phyloP scores from a whole-genome alignment of 2,113 vertebrate genomes.

The Bostrychus sinensis region DNA sequence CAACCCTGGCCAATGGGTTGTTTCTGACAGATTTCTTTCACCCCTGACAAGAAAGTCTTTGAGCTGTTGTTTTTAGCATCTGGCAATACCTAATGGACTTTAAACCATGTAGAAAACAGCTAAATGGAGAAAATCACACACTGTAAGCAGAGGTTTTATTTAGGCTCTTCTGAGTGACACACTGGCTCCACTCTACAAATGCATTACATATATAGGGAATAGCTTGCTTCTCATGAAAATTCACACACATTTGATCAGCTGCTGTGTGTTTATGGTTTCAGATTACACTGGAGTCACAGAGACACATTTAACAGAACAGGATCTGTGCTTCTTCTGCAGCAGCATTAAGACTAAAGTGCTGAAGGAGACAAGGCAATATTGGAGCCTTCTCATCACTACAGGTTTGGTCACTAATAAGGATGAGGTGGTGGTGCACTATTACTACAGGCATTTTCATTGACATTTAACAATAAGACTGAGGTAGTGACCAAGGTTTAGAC shows the following conservation, averaged over 20 bases:
- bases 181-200: background rate
- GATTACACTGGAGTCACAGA: slow-evolving; percentile 22
- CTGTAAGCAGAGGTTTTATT: no score
- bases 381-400: slow-evolving; percentile 14
- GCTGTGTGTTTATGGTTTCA: background rate
- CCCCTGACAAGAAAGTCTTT: no score
- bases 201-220: background rate
- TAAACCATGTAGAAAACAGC: no score
- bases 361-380: background rate
- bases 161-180: background rate
- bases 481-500: no score
- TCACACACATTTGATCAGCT: background rate
- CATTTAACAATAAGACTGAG: no score
- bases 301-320: slow-evolving; percentile 24
- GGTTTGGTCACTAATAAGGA: slow-evolving; percentile 7
- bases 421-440: no score
- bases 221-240: slow-evolving; percentile 11
- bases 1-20: no score
- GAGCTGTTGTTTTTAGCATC: no score
- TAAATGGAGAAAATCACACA: no score
- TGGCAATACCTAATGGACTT: no score
- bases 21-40: no score
- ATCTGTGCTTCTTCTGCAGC: slow-evolving; percentile 27
- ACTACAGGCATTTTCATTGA: no score
- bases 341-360: slow-evolving; percentile 13